Percentiles rank a stretch among this genome's conserved stretches.
Evolutionary conservation across 2,888 invertebrate species (phyloP).

Genomic region (Norana najaformis): DNA sequence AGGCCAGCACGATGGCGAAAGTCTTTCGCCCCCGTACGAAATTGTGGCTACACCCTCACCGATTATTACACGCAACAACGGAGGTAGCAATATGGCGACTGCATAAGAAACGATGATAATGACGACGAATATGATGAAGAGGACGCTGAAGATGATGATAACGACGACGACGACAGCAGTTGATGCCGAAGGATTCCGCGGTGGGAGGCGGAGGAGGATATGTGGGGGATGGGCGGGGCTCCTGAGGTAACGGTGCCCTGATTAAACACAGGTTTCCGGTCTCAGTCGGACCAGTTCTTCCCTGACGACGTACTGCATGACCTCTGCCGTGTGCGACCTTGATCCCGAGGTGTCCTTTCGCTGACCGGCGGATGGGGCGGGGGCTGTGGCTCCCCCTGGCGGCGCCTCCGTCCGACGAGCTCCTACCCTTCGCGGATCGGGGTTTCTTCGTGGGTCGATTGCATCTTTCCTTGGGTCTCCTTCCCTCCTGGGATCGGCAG

Average conservation of each 20-base stretch:
- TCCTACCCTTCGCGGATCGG: not conserved
- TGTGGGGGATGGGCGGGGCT: not conserved
- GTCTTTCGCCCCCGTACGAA: not conserved
- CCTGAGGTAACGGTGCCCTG: not conserved
- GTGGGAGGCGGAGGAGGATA: not conserved
- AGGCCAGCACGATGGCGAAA: not conserved
- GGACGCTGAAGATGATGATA: not conserved
- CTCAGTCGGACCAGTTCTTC: constrained; percentile 16
- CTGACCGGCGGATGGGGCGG: not conserved
- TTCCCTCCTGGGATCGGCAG: not conserved
- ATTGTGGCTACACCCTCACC: not conserved
- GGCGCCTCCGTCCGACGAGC: not conserved
- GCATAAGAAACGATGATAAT: not conserved
- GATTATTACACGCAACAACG: not conserved
- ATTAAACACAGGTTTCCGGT: constrained; percentile 22
- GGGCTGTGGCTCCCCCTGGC: not conserved
- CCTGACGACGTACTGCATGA: constrained; percentile 23
- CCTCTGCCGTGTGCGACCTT: constrained; percentile 9
- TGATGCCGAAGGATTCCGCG: not conserved
- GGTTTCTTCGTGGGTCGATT: not conserved
- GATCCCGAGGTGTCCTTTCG: not conserved
- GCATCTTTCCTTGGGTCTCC: not conserved
- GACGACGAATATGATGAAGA: not conserved
- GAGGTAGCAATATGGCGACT: constrained; percentile 5
- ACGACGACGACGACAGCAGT: not conserved